Base-by-base conservation (phyloP, 2,888 invertebrate genomes). In the Pristionchus exspectatus region DNA sequence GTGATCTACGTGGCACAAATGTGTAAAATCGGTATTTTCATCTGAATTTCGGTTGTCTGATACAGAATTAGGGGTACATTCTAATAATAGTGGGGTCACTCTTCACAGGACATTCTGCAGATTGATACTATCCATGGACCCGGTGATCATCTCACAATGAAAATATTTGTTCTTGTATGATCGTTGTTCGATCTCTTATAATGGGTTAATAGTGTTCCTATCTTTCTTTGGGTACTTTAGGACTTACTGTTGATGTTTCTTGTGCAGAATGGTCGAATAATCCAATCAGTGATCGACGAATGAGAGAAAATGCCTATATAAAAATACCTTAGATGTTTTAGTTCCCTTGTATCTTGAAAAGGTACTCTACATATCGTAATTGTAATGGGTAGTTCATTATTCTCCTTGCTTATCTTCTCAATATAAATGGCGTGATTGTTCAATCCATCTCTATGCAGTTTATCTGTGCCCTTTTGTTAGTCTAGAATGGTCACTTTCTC, bases 201-300 rank as follows among this genome's bases (percentile, higher is more conserved):
- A 72, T 72, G 30, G 69, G 69, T 72, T 72, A 72, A 63, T 63
- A 63, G 63, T 63, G 63, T 33, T 21, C 33, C 33, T 30, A 10
- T 33, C 21, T 72, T 72, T 33, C 33, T 72, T 72, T 33, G 30
- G 21, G 72, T 72, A 33, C 72, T 30, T 12, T 18, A 72, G 72
- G 72, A 72, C 72, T 72, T 33, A 72, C 27, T 72, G 30, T 72
- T 72, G 72, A 72, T 72, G 72, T 72, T 33, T 72, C 33, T 72
- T 16, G 30, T 33, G 33, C 30, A 72, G 33, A 72, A 30, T 44
- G 77, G 77, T 14, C 24, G 77, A 77, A 33, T 77, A 77, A 77
- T 77, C 77, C 24, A 77, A 77, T 77, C 38, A 77, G 77, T 44
- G 77, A 77, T 72, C 27, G 33, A 72, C 33, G 18, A 72, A 30